Evolutionary conservation across 2,888 invertebrate species (phyloP).

Genomic region (Periphyllus acericola): DNA sequence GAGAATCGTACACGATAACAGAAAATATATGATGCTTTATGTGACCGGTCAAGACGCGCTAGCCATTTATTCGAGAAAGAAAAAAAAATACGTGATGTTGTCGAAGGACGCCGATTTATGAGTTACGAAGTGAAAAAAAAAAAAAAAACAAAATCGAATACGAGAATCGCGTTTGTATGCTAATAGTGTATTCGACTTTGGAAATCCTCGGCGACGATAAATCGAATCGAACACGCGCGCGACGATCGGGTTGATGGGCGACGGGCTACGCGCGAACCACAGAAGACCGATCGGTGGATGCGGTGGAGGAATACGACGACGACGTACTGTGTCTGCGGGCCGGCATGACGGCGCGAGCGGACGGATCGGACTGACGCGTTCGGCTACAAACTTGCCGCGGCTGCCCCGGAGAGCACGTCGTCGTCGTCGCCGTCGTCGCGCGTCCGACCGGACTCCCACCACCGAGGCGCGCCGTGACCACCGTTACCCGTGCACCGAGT

Average conservation of each 20-base stretch:
- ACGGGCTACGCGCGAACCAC: constrained; percentile 12
- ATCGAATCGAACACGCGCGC: not conserved
- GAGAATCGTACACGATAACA: not conserved
- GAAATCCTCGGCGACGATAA: too few relatives aligned
- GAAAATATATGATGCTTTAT: not conserved
- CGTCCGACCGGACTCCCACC: not conserved
- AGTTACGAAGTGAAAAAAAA: not conserved
- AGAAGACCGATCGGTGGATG: not conserved
- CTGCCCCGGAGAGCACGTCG: constrained; percentile 14
- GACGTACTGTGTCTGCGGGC: constrained; percentile 23
- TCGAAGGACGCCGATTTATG: not conserved
- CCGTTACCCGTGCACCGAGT: not conserved
- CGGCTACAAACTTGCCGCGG: constrained; percentile 12
- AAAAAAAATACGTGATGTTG: too few relatives aligned
- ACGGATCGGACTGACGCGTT: constrained; percentile 56
- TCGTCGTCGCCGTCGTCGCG: not conserved
- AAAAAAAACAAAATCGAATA: not conserved
- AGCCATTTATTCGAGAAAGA: constrained; percentile 31
- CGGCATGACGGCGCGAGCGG: constrained; percentile 60
- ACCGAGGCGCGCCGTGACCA: not conserved
- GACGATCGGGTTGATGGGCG: not conserved
- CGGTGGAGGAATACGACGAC: constrained; percentile 19
- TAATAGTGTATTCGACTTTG: too few relatives aligned
- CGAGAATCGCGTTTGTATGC: not conserved
- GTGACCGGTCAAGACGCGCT: not conserved